Evolutionary conservation across 2,113 vertebrate species (phyloP).

Genomic region (Ophiodon elongatus): DNA sequence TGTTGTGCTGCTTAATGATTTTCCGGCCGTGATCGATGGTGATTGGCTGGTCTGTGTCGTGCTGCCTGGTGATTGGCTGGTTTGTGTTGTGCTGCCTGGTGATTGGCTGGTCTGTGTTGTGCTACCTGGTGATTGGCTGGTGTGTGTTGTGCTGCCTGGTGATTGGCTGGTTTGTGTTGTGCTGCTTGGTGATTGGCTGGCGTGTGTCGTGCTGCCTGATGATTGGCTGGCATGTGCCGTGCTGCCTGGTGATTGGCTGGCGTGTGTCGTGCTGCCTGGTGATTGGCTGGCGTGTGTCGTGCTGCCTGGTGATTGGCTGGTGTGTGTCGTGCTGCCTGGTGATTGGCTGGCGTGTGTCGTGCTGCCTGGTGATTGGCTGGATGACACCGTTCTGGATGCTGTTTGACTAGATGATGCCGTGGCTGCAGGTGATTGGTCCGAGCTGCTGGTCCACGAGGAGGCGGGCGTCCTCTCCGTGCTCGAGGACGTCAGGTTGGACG

Average conservation of each 20-base stretch:
- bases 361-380: not conserved
- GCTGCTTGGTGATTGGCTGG: not conserved
- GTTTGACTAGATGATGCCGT: conserved; percentile 16
- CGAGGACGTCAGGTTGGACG: conserved; percentile 17
- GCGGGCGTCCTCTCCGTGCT: conserved; percentile 22
- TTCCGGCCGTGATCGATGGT: not conserved
- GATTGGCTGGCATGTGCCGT: not conserved
- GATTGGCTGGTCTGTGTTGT: not conserved
- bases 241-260: not conserved
- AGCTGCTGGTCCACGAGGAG: conserved; percentile 29
- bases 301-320: not conserved
- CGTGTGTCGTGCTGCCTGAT: not conserved
- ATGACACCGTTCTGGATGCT: conserved; percentile 18
- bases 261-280: not conserved
- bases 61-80: not conserved
- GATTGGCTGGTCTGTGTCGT: not conserved
- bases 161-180: not conserved
- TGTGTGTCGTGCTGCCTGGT: not conserved
- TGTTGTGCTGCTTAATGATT: not conserved
- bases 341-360: not conserved
- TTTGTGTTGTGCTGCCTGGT: not conserved
- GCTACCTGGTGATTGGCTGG: not conserved
- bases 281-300: not conserved
- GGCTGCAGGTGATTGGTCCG: conserved; percentile 31
- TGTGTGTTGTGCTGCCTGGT: not conserved